Evolutionary conservation across 1,140 invertebrate species (phyloP).

Genomic region (Drosophila repletoides): DNA sequence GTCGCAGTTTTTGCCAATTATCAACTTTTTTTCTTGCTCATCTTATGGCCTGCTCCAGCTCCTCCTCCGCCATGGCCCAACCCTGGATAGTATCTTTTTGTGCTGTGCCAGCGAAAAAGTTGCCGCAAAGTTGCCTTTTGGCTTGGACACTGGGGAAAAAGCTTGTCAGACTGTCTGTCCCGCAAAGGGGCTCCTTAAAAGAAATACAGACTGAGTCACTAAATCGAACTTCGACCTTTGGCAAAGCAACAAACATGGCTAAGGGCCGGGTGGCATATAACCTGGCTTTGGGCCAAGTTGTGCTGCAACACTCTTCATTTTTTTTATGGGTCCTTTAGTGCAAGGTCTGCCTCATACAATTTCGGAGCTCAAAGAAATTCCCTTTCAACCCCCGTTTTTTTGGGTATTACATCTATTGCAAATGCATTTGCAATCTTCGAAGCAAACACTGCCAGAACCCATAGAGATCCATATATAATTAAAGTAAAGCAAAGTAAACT

Average conservation of each 20-base stretch:
- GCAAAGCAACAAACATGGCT: conserved; percentile 19
- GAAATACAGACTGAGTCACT: conserved; percentile 54
- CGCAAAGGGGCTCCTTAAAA: conserved; percentile 7
- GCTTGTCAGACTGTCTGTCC: conserved; percentile 6
- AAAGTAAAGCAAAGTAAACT: conserved; percentile 58
- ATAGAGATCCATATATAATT: conserved; percentile 13
- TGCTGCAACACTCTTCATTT: conserved; percentile 37
- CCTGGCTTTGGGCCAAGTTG: conserved; percentile 24
- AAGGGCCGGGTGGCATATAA: background rate
- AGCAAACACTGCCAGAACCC: too few species aligned
- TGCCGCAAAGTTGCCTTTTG: conserved; percentile 37
- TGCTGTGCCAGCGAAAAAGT: conserved; percentile 27
- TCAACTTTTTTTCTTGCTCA: conserved; percentile 28
- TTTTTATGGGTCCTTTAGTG: conserved; percentile 27
- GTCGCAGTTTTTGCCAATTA: conserved; percentile 45
- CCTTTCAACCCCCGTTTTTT: conserved; percentile 18
- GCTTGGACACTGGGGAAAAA: background rate
- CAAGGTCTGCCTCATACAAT: conserved; percentile 46
- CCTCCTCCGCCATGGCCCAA: background rate
- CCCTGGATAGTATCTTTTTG: too few species aligned
- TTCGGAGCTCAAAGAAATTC: conserved; percentile 24
- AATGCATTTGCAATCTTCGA: conserved; percentile 17
- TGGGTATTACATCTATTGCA: background rate
- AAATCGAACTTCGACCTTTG: conserved; percentile 63
- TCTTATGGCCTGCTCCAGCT: background rate